Percentiles rank a stretch among this genome's conserved stretches.
Conservation (phyloP, 2,888 invertebrate species). For the Pemphredon lugubris region DNA sequence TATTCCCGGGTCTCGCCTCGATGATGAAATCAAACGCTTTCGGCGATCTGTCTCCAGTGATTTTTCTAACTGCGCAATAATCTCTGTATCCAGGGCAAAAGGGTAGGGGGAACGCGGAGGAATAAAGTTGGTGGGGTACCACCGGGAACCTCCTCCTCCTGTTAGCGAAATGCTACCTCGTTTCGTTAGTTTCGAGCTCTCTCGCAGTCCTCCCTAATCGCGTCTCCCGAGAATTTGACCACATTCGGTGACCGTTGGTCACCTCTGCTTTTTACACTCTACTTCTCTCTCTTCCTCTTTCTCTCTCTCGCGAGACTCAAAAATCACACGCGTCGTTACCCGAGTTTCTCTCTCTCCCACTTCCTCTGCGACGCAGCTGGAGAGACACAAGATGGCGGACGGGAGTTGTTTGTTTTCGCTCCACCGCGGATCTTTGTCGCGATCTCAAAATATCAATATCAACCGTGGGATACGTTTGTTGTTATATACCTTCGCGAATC, state of each 20-base stretch:
- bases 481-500: too few species aligned
- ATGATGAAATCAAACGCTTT: conserved; percentile 47
- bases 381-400: conserved; percentile 72
- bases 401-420: conserved; percentile 71
- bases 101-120: conserved; percentile 59
- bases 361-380: conserved; percentile 65
- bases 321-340: conserved; percentile 32
- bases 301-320: conserved; percentile 20
- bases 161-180: conserved; percentile 71
- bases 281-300: too few species aligned
- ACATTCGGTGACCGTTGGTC: conserved; percentile 74
- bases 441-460: conserved; percentile 15
- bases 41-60: conserved; percentile 42
- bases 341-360: conserved; percentile 35
- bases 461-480: conserved; percentile 30
- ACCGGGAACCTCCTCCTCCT: conserved; percentile 61
- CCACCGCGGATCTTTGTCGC: conserved; percentile 25
- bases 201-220: conserved; percentile 64
- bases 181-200: conserved; percentile 56
- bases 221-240: conserved; percentile 63
- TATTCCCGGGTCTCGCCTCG: conserved; percentile 39
- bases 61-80: conserved; percentile 76
- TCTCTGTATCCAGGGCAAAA: conserved; percentile 66
- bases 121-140: conserved; percentile 57
- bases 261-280: conserved; percentile 45